Conservation (phyloP, 2,797 vertebrate species). For the Hypotaenidia philippensis region DNA sequence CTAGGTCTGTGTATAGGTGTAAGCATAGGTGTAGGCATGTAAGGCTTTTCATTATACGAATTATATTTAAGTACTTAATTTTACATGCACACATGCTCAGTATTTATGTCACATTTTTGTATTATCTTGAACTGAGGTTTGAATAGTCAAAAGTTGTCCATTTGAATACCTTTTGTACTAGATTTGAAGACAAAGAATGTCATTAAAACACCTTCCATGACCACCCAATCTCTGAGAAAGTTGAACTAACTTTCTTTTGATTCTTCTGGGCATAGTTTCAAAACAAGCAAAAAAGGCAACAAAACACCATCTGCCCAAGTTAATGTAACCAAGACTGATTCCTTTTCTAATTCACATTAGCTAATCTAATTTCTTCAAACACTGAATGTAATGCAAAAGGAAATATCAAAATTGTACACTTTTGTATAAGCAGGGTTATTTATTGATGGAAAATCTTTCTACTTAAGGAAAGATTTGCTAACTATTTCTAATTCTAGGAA, state of each 20-base stretch:
- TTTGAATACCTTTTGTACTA: neutral
- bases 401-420: neutral
- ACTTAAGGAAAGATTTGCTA: neutral
- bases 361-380: neutral
- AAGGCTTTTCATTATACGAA: neutral
- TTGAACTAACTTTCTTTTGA: neutral
- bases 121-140: neutral
- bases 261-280: neutral
- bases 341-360: neutral
- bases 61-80: neutral
- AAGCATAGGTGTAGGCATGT: neutral
- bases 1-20: neutral
- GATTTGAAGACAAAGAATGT: neutral
- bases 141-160: neutral
- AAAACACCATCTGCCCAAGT: neutral
- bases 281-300: neutral
- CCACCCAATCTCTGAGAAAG: neutral
- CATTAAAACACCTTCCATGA: neutral
- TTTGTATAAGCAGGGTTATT: neutral
- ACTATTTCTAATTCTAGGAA: neutral
- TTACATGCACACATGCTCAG: accelerated
- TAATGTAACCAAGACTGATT: neutral
- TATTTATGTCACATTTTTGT: neutral
- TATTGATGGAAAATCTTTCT: neutral
- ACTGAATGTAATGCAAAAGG: neutral